A percentile compares a stretch with the other conserved stretches of the same genome.
phyloP scores from a whole-genome alignment of 2,113 vertebrate species.

The Pygoscelis antarcticus region DNA sequence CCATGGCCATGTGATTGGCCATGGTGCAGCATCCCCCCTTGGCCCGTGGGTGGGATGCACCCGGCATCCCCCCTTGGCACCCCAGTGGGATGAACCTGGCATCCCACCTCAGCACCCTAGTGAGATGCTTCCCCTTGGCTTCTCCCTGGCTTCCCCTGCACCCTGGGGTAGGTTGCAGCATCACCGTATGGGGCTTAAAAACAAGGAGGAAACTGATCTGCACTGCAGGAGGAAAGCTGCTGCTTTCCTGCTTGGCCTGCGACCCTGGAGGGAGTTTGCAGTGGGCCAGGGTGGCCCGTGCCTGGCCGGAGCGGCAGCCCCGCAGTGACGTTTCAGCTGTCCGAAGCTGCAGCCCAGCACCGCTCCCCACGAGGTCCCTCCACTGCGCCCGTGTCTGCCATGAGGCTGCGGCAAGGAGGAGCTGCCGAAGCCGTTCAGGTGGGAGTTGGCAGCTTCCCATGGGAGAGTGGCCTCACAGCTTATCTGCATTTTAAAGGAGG shows the following conservation, averaged over 20 bases:
- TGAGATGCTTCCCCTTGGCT: background rate
- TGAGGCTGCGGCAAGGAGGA: background rate
- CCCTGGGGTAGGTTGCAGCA: background rate
- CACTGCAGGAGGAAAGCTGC: background rate
- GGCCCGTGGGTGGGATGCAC: background rate
- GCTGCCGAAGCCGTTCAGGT: background rate
- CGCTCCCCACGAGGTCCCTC: background rate
- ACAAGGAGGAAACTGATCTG: background rate
- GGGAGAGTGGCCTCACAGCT: background rate
- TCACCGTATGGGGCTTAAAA: rapidly evolving
- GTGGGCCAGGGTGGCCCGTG: background rate
- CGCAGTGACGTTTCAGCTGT: rapidly evolving
- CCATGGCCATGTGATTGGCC: rapidly evolving
- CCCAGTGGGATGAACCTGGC: too few relatives aligned
- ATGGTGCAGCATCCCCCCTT: rapidly evolving
- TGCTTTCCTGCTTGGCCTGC: background rate
- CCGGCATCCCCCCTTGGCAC: background rate
- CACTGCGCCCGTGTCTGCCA: background rate
- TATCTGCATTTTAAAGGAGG: background rate
- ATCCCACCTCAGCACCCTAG: background rate
- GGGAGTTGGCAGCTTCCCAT: rapidly evolving
- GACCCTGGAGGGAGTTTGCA: background rate
- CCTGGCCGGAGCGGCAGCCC: background rate
- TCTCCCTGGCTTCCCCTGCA: too few relatives aligned
- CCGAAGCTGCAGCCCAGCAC: background rate